Evolutionary conservation across 1,140 invertebrate species (phyloP), one percentile per base, ranked within the genome.

Genomic region (Drosophila lini): DNA sequence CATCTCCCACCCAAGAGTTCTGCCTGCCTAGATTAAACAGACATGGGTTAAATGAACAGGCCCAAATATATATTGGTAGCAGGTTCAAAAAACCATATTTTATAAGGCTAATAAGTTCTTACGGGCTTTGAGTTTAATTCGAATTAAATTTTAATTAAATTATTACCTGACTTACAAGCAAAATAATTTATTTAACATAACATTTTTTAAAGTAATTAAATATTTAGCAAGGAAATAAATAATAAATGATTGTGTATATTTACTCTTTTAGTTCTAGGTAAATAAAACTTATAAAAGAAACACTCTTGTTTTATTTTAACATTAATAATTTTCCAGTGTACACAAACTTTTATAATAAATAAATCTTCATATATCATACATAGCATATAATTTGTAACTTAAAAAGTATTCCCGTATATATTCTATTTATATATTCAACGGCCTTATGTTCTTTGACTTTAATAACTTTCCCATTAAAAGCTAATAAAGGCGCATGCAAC

Each of bases 391-490:
- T 58, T 74, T 47, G 38, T 36, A 45, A 63, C 22, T 60, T 42
- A n/a, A 8, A 9, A 40, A 10, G 3, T 5, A 22, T 41, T 56
- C n/a, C 3, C 28, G 19, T 15, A 36, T 10, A 15, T 10, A 32
- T 40, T 48, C 48, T 34, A 41, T 67, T 38, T 62, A 16, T n/a
- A 28, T 22, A 13, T 31, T n/a, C 52, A 57, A 31, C 36, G 11
- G 11, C 63, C 53, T 59, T 45, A 59, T 52, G 52, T 79, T 79
- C 50, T 85, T 63, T 62, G 55, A 40, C 76, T 69, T 73, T 86
- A 81, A 86, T 86, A 86, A 89, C 84, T 89, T 89, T 89, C 84
- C 69, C 81, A 89, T 89, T 89, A 89, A 81, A 89, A 89, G 60
- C 84, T 84, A 89, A 89, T 89, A 89, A 89, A 89, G 80, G 40